These are phyloP conservation scores for Agrilus mali DNA, from an alignment of 2,888 invertebrate genomes.

Conservation along the genomic window DNA sequence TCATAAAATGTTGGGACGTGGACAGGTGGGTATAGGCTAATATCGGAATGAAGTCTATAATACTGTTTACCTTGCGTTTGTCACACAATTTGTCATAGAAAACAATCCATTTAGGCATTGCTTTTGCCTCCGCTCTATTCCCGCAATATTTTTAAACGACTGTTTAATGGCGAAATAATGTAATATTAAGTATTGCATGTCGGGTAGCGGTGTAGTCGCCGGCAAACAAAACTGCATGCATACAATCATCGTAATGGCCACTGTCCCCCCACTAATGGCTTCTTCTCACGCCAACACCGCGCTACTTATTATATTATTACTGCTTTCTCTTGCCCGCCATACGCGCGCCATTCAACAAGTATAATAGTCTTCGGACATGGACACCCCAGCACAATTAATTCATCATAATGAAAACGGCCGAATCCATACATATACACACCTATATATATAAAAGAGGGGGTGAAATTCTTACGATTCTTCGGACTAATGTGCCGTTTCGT, in stretches of 20 bases:
- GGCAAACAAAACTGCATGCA: conserved; percentile 11
- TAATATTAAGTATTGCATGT: conserved; percentile 17
- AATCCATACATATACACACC: too few species aligned
- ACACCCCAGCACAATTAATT: too few species aligned
- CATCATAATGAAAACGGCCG: too few species aligned
- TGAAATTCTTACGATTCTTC: too few species aligned
- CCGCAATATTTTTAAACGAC: conserved; percentile 13
- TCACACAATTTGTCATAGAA: too few species aligned
- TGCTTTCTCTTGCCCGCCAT: background rate
- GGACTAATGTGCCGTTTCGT: too few species aligned
- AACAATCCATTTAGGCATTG: too few species aligned
- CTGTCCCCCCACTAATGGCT: conserved; percentile 11
- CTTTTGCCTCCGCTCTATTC: conserved; percentile 1
- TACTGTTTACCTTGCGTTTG: too few species aligned
- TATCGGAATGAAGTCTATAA: too few species aligned
- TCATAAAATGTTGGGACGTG: too few species aligned
- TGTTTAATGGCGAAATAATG: conserved; percentile 15
- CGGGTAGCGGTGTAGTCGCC: conserved; percentile 7
- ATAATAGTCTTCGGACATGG: conserved; percentile 2
- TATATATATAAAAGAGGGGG: too few species aligned
- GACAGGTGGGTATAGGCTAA: too few species aligned
- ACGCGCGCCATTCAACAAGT: conserved; percentile 11
- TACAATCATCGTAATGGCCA: conserved; percentile 13
- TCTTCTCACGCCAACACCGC: conserved; percentile 6
- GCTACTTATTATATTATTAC: conserved; percentile 12